These are phyloP conservation scores for Centruroides sculpturatus DNA, from an alignment of 1,140 invertebrate species.

Conservation along the genomic window DNA sequence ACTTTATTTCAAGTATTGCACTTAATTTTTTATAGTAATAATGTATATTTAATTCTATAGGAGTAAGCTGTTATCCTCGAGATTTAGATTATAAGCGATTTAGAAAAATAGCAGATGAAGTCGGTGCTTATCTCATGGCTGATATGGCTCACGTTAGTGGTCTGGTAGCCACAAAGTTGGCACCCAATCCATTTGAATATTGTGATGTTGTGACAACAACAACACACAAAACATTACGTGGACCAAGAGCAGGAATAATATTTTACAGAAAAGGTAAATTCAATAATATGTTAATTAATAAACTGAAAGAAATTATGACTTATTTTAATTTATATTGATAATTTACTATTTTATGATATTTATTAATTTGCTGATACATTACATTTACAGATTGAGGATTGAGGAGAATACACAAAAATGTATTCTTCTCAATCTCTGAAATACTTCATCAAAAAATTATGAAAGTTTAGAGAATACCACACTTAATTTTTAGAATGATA, in stretches of 20 bases:
- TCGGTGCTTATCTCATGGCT: conserved; percentile 42
- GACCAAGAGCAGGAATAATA: conserved; percentile 41
- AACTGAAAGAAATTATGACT: too few relatives aligned
- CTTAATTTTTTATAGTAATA: neutral
- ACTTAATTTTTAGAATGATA: too few relatives aligned
- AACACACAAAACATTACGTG: conserved; percentile 47
- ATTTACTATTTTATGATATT: too few relatives aligned
- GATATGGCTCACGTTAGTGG: conserved; percentile 56
- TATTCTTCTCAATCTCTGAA: too few relatives aligned
- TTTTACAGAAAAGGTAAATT: conserved; percentile 41
- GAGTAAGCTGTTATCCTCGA: conserved; percentile 48
- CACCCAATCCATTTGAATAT: conserved; percentile 46
- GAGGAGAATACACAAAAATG: too few relatives aligned
- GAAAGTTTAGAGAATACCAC: too few relatives aligned
- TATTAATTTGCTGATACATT: too few relatives aligned
- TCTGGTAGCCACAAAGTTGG: conserved; percentile 43
- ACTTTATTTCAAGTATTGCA: too few relatives aligned
- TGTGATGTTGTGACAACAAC: conserved; percentile 48
- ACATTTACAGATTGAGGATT: too few relatives aligned
- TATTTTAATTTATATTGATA: too few relatives aligned
- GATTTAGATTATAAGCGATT: conserved; percentile 49
- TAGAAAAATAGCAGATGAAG: conserved; percentile 44
- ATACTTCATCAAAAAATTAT: too few relatives aligned
- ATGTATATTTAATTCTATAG: conserved; percentile 18
- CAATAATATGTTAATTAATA: too few relatives aligned